Evolutionary conservation across 2,888 invertebrate genomes (phyloP).

Genomic region (Rhamnusium bicolor): DNA sequence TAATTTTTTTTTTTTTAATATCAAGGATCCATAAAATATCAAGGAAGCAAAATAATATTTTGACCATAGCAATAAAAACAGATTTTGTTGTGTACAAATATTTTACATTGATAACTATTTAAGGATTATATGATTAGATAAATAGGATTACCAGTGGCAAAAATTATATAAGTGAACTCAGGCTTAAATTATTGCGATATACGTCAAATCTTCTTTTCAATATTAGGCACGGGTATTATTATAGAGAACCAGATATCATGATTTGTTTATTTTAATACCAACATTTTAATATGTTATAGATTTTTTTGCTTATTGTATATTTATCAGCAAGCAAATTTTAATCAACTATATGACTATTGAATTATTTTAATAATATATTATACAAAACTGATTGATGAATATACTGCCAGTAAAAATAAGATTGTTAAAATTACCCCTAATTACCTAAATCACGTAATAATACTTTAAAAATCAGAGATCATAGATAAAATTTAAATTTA

Average conservation of each 20-base stretch:
- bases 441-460: no score
- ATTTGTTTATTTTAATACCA: slow-evolving; percentile 58
- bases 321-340: slow-evolving; percentile 26
- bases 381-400: background rate
- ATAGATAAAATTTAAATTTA: no score
- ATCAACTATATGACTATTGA: slow-evolving; percentile 1
- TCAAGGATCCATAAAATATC: slow-evolving; percentile 2
- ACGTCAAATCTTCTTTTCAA: slow-evolving; percentile 60
- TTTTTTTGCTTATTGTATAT: slow-evolving; percentile 47
- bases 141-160: slow-evolving; percentile 63
- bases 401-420: no score
- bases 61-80: slow-evolving; percentile 30
- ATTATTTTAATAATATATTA: slow-evolving; percentile 1
- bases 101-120: slow-evolving; percentile 59
- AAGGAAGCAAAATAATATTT: slow-evolving; percentile 27
- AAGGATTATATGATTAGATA: slow-evolving; percentile 64
- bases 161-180: slow-evolving; percentile 64
- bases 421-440: no score
- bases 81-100: slow-evolving; percentile 47
- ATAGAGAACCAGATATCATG: slow-evolving; percentile 62
- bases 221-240: slow-evolving; percentile 56
- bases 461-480: no score
- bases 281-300: slow-evolving; percentile 49
- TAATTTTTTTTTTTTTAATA: no score
- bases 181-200: slow-evolving; percentile 58